Percentiles rank a stretch among this genome's conserved stretches.
phyloP scores from a whole-genome alignment of 2,888 invertebrate species.

The Microctonus brassicae region DNA sequence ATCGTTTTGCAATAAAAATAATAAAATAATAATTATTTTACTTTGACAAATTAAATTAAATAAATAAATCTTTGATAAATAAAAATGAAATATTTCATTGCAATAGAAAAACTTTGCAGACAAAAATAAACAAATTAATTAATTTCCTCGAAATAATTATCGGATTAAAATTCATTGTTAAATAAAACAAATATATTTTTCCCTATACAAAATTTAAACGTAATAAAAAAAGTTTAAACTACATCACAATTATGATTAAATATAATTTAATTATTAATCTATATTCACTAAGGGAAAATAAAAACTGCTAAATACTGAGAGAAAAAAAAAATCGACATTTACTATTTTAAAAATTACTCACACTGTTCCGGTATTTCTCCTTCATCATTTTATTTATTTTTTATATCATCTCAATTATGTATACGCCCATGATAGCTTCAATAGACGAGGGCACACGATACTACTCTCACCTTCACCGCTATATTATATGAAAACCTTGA shows the following conservation, averaged over 20 bases:
- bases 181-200: background rate
- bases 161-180: background rate
- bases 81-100: background rate
- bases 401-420: background rate
- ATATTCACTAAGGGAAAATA: background rate
- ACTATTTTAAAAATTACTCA: background rate
- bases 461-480: conserved; percentile 14
- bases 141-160: background rate
- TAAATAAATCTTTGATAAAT: too few species aligned
- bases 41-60: too few species aligned
- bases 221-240: background rate
- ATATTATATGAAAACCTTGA: background rate
- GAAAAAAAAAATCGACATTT: background rate
- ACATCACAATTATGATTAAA: background rate
- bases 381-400: background rate
- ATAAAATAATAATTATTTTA: too few species aligned
- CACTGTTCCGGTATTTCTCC: background rate
- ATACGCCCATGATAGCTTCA: background rate
- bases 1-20: too few species aligned
- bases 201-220: too few species aligned
- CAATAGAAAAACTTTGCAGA: background rate
- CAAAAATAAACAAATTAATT: background rate
- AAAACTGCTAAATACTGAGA: too few species aligned
- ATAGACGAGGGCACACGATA: background rate
- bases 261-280: background rate